These are phyloP conservation scores for Sinosuthora webbiana DNA, from an alignment of 2,113 vertebrate genomes.

Conservation along the genomic window DNA sequence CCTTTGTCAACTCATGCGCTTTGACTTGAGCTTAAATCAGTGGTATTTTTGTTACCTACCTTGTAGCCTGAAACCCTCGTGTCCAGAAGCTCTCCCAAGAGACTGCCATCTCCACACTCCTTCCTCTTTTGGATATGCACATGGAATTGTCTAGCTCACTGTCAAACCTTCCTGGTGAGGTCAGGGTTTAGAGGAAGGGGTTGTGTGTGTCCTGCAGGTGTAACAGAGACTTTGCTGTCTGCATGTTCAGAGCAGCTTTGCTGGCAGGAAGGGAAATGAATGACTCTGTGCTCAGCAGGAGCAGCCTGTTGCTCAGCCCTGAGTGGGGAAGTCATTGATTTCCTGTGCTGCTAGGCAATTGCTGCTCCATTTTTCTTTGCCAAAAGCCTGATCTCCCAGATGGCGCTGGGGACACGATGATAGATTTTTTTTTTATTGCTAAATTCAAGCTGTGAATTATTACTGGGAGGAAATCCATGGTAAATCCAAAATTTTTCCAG, in stretches of 20 bases:
- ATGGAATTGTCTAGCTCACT: background rate
- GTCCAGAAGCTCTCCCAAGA: background rate
- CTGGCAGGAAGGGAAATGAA: conserved; percentile 1
- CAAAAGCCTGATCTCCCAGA: conserved; percentile 33
- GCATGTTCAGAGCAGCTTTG: background rate
- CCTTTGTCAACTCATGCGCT: background rate
- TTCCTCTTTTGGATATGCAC: background rate
- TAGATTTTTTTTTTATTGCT: conserved; percentile 30
- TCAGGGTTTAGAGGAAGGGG: background rate
- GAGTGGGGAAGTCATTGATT: background rate
- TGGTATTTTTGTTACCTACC: background rate
- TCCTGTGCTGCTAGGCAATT: conserved; percentile 8
- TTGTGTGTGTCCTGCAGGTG: background rate
- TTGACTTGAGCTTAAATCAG: background rate
- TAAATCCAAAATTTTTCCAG: conserved; percentile 22
- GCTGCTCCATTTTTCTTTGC: conserved; percentile 31
- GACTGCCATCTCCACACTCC: background rate
- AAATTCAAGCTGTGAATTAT: conserved; percentile 40
- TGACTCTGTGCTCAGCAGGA: background rate
- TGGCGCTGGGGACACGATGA: background rate
- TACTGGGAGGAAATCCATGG: conserved; percentile 39
- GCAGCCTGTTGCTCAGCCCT: conserved; percentile 25
- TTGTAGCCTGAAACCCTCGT: background rate
- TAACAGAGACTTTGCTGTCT: background rate
- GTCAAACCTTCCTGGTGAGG: too few species aligned